Percentiles rank a stretch among this genome's conserved stretches.
These are phyloP conservation scores for Saccostrea echinata DNA, from an alignment of 1,140 invertebrate species.

Conservation along the genomic window DNA sequence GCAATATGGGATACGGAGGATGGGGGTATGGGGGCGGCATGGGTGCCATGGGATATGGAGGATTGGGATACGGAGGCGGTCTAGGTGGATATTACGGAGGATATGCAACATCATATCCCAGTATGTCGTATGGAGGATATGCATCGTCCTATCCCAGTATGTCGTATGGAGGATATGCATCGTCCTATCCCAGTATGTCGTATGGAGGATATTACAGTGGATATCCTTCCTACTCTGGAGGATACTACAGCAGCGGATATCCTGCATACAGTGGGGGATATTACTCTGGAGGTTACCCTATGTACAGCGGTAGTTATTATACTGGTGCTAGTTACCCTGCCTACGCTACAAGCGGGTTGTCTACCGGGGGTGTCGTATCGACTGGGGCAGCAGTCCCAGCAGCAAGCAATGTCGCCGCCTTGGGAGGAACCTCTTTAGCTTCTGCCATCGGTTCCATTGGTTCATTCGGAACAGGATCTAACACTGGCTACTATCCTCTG, in stretches of 20 bases:
- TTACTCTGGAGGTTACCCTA: neutral
- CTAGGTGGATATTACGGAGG: neutral
- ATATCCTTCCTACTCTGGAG: neutral
- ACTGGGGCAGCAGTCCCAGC: neutral
- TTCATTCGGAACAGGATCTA: neutral
- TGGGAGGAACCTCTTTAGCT: neutral
- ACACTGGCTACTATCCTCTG: neutral
- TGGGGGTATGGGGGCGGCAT: neutral
- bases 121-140: too few species aligned
- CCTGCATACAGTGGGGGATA: neutral
- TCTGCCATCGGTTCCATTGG: constrained; percentile 6
- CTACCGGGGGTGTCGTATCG: neutral
- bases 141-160: too few species aligned
- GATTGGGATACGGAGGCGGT: neutral
- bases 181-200: neutral
- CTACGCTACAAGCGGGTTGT: neutral
- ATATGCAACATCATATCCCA: neutral
- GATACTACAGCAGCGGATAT: neutral
- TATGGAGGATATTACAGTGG: constrained; percentile 23
- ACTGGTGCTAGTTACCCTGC: neutral
- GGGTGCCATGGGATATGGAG: neutral
- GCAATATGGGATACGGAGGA: neutral
- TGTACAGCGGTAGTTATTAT: neutral
- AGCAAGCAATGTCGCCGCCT: neutral
- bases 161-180: too few species aligned